Evolutionary conservation across 2,888 invertebrate species (phyloP).

Genomic region (Geophilus truncorum): DNA sequence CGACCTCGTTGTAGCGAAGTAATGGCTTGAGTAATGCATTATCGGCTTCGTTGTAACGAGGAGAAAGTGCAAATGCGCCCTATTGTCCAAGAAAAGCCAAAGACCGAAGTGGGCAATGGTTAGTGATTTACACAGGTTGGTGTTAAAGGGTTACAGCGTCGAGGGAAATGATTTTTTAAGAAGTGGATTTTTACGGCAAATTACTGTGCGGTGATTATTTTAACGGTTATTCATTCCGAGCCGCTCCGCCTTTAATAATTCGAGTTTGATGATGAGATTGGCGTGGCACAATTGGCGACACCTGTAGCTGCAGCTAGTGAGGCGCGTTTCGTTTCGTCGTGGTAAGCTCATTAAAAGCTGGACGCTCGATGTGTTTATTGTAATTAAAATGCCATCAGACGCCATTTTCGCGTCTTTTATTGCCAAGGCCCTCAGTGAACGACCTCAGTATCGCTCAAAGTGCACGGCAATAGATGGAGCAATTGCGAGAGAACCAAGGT

Average conservation of each 20-base stretch:
- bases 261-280: conserved; percentile 27
- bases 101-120: background rate
- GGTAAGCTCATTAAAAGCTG: conserved; percentile 28
- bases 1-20: background rate
- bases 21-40: background rate
- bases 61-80: background rate
- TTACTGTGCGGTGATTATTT: background rate
- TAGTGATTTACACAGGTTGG: background rate
- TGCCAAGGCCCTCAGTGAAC: conserved; percentile 8
- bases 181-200: background rate
- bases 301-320: conserved; percentile 13
- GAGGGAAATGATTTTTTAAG: background rate
- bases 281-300: conserved; percentile 24
- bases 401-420: conserved; percentile 28
- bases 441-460: conserved; percentile 25
- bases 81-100: background rate
- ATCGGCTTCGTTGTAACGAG: background rate
- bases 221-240: background rate
- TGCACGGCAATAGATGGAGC: conserved; percentile 2
- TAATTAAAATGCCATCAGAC: conserved; percentile 32
- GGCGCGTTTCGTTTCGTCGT: conserved; percentile 9
- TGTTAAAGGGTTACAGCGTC: background rate
- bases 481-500: conserved; percentile 1
- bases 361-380: conserved; percentile 30
- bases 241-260: background rate